Evolutionary conservation across 2,888 invertebrate species (phyloP), one percentile per base, ranked within the genome.

Genomic region (Digitonthophagus gazella): DNA sequence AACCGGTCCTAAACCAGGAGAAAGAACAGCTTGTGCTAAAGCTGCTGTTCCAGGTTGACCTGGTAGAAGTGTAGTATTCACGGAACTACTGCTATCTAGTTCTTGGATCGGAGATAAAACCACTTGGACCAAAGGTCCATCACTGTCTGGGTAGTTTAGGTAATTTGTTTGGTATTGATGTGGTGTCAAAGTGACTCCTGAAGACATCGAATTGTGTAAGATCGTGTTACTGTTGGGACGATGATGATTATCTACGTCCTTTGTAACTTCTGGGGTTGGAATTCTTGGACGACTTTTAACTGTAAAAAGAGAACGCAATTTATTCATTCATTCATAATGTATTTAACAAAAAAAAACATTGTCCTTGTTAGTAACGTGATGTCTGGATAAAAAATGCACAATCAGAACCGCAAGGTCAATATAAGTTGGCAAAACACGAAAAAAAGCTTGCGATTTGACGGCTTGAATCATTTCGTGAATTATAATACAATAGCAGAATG

Each of bases 261-360:
- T 93, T 28, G 92, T 90, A 4, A 93, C 93, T 80, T 95, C 95
- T 0, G 95, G 95, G 4, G 95, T 95, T 55, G 95, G 95, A 75
- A 95, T 94, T 66, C 95, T 87, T n/a, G 95, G 95, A 67, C 95
- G 87, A 78, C 91, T 91, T 78, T 91, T 91, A 71, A 91, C 83
- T n/a, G 11, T 44, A 44, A n/a, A n/a, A n/a, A n/a, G n/a, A n/a
- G n/a, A n/a, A n/a, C n/a, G n/a, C n/a, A n/a, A n/a, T n/a, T n/a
- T n/a, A n/a, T n/a, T n/a, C n/a, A n/a, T n/a, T n/a, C n/a, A n/a
- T n/a, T n/a, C n/a, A n/a, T n/a, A n/a, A n/a, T n/a, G n/a, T n/a
- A n/a, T n/a, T n/a, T n/a, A n/a, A n/a, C n/a, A n/a, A n/a, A n/a
- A n/a, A n/a, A n/a, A n/a, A n/a, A n/a, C n/a, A n/a, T n/a, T n/a